A percentile compares a stretch with the other conserved stretches of the same genome.
These are phyloP conservation scores for Athripsodes cinereus DNA, from an alignment of 2,888 invertebrate genomes.

Conservation along the genomic window DNA sequence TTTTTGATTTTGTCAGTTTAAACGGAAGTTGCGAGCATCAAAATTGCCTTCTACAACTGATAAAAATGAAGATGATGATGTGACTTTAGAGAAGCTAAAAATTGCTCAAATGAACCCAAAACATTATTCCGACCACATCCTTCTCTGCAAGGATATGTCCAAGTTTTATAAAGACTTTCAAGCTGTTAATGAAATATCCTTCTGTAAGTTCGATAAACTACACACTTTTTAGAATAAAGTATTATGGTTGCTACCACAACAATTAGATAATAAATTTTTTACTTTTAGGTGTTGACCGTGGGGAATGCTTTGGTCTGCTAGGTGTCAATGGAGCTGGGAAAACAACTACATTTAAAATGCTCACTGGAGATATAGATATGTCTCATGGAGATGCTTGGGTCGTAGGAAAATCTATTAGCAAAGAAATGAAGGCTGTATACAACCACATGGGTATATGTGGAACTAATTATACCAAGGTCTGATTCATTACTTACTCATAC, in stretches of 20 bases:
- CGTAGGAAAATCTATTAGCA: slow-evolving; percentile 48
- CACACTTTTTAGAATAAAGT: no score
- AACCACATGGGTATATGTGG: slow-evolving; percentile 53
- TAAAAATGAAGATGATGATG: slow-evolving; percentile 50
- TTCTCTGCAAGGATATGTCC: slow-evolving; percentile 60
- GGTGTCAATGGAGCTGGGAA: slow-evolving; percentile 87
- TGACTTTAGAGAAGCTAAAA: slow-evolving; percentile 47
- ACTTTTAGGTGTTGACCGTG: slow-evolving; percentile 53
- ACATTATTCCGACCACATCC: slow-evolving; percentile 41
- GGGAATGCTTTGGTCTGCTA: slow-evolving; percentile 76
- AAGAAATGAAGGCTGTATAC: slow-evolving; percentile 52
- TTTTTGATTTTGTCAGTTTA: no score
- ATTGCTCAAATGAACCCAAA: slow-evolving; percentile 38
- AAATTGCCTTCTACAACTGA: no score
- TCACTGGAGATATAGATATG: slow-evolving; percentile 75
- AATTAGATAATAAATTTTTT: neutral
- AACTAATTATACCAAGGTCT: no score
- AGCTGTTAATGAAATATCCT: slow-evolving; percentile 73
- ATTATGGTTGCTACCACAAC: no score
- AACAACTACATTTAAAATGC: slow-evolving; percentile 84
- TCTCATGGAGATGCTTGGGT: slow-evolving; percentile 67
- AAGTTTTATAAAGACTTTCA: slow-evolving; percentile 69
- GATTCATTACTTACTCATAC: no score
- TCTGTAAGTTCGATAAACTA: slow-evolving; percentile 34
- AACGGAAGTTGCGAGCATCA: no score